phyloP scores from a whole-genome alignment of 1,140 invertebrate species.

The Eubasilissa regina region DNA sequence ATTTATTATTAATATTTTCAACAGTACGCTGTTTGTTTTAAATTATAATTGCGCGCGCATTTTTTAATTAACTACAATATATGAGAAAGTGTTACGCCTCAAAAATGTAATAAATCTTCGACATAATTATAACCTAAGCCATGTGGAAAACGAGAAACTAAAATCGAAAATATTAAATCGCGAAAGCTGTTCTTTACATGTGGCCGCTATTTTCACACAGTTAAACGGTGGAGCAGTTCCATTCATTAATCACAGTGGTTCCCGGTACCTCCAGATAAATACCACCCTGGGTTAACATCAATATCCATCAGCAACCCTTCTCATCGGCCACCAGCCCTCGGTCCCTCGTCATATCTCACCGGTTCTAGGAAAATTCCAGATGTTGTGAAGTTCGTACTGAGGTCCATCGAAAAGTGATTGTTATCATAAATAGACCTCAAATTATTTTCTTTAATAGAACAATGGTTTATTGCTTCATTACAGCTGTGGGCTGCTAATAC shows the following conservation, averaged over 20 bases:
- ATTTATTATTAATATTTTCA: too few relatives aligned
- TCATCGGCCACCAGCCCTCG: not conserved
- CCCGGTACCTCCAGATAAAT: conserved; percentile 47
- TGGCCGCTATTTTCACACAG: conserved; percentile 46
- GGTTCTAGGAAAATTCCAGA: not conserved
- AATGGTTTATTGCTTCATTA: too few relatives aligned
- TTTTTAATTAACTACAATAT: too few relatives aligned
- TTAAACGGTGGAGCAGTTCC: conserved; percentile 38
- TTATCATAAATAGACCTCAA: too few relatives aligned
- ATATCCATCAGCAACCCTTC: conserved; percentile 55
- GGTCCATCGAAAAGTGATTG: too few relatives aligned
- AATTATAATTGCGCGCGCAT: too few relatives aligned
- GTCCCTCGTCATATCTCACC: not conserved
- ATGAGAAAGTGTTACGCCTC: not conserved
- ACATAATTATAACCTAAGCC: conserved; percentile 32
- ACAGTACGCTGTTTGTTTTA: too few relatives aligned
- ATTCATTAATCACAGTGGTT: conserved; percentile 52
- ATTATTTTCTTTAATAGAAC: too few relatives aligned
- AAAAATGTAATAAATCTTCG: conserved; percentile 37
- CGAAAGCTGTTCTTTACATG: conserved; percentile 39
- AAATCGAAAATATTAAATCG: conserved; percentile 36
- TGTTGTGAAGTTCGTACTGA: not conserved
- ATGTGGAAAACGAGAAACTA: conserved; percentile 24
- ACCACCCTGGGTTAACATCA: conserved; percentile 48
- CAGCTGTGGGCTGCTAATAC: too few relatives aligned